Percentiles rank a stretch among this genome's conserved stretches.
These are phyloP conservation scores for Lepidurus couesii DNA, from an alignment of 1,140 invertebrate species.

Conservation along the genomic window DNA sequence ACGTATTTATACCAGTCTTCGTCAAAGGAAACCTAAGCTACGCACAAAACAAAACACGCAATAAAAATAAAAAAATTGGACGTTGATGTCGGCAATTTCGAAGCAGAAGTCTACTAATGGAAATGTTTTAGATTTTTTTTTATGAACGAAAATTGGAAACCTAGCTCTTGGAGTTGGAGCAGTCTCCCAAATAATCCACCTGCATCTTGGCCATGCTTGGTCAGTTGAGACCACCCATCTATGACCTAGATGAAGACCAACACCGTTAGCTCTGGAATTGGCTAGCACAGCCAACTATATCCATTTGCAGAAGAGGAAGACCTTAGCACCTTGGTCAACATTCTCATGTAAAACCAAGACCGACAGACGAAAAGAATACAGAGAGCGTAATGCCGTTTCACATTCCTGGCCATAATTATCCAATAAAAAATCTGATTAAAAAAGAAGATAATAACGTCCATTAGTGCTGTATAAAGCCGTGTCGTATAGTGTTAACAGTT, in stretches of 20 bases:
- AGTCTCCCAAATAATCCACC: too few species aligned
- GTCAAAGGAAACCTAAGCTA: too few species aligned
- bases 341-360: background rate
- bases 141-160: too few species aligned
- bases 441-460: background rate
- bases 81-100: too few species aligned
- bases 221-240: conserved; percentile 17
- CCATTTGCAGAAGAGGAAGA: conserved; percentile 18
- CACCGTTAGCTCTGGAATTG: background rate
- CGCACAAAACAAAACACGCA: too few species aligned
- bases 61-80: too few species aligned
- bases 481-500: background rate
- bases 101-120: too few species aligned
- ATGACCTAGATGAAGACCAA: conserved; percentile 13
- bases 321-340: background rate
- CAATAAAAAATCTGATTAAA: background rate
- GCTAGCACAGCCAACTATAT: conserved; percentile 5
- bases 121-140: too few species aligned
- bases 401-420: conserved; percentile 15
- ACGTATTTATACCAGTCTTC: too few species aligned
- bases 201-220: background rate
- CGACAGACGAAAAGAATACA: background rate
- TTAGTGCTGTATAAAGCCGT: background rate
- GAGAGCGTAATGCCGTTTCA: background rate
- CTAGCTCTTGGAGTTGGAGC: too few species aligned